Evolutionary conservation across 2,113 vertebrate species (phyloP).

Genomic region (Pseudois nayaur): DNA sequence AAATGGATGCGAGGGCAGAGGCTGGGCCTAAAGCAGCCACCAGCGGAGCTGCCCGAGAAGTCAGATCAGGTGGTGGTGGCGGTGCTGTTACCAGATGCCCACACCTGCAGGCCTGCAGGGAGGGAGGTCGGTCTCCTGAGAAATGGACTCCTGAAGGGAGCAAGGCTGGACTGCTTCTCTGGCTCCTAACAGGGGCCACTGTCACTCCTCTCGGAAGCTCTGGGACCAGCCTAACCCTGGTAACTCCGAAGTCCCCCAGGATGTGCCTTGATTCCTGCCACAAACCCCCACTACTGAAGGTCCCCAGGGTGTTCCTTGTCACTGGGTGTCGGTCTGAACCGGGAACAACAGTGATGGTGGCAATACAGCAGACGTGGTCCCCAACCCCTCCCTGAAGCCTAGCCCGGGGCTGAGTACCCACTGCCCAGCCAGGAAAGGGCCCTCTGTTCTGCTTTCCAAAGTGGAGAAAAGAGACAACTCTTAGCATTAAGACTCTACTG

Average conservation of each 20-base stretch:
- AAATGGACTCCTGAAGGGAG: not conserved
- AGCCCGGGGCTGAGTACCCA: not conserved
- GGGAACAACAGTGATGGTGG: not conserved
- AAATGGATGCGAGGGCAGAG: not conserved
- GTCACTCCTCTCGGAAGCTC: not conserved
- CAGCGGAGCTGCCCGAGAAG: not conserved
- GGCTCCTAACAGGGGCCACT: not conserved
- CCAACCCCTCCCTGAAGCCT: not conserved
- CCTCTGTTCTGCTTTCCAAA: not conserved
- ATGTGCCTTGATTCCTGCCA: not conserved
- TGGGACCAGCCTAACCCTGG: not conserved
- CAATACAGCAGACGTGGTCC: not conserved
- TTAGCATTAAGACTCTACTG: not conserved
- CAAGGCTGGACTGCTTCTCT: not conserved
- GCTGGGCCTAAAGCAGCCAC: not conserved
- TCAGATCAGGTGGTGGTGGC: fast-evolving
- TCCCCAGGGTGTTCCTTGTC: not conserved
- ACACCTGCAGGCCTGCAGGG: not conserved
- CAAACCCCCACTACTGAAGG: not conserved
- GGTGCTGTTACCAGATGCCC: not conserved
- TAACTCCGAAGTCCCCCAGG: not conserved
- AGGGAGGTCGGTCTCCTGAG: not conserved
- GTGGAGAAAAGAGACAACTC: not conserved
- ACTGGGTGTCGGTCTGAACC: not conserved
- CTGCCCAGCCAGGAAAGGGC: not conserved